These are phyloP conservation scores for Drosophila monieri DNA, from an alignment of 2,888 invertebrate species.

Conservation along the genomic window DNA sequence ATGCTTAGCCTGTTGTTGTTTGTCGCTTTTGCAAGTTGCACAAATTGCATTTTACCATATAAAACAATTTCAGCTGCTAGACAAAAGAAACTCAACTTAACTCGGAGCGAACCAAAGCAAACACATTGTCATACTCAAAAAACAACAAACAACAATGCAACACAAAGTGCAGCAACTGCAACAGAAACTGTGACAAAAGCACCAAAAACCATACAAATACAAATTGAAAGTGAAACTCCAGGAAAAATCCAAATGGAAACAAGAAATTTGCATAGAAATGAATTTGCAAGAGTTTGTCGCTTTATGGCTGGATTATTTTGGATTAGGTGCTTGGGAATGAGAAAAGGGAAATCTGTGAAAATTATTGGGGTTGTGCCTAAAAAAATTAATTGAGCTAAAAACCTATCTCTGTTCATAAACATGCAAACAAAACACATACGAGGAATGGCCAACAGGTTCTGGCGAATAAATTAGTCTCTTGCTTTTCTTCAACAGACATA, in stretches of 20 bases:
- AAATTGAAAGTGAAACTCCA: conserved; percentile 76
- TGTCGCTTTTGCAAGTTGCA: conserved; percentile 80
- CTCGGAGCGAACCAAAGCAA: conserved; percentile 33
- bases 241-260: conserved; percentile 70
- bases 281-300: conserved; percentile 72
- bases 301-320: conserved; percentile 39
- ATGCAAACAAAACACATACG: not conserved
- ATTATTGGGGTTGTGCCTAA: conserved; percentile 21
- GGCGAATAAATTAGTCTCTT: not conserved
- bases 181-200: conserved; percentile 73
- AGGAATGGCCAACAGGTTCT: not conserved
- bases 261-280: conserved; percentile 81
- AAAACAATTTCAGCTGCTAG: conserved; percentile 74
- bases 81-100: conserved; percentile 66
- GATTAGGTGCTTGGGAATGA: conserved; percentile 34
- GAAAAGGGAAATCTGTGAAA: conserved; percentile 30
- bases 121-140: conserved; percentile 37
- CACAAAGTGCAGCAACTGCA: conserved; percentile 40
- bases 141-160: conserved; percentile 35
- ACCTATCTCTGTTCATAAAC: conserved; percentile 1
- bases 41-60: conserved; percentile 81
- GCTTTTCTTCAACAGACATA: not conserved
- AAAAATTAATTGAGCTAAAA: conserved; percentile 20
- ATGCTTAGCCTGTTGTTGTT: conserved; percentile 74
- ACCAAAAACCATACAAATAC: conserved; percentile 57